Base-by-base conservation (phyloP, 2,113 vertebrate genomes). In the Haplochromis burtoni region DNA sequence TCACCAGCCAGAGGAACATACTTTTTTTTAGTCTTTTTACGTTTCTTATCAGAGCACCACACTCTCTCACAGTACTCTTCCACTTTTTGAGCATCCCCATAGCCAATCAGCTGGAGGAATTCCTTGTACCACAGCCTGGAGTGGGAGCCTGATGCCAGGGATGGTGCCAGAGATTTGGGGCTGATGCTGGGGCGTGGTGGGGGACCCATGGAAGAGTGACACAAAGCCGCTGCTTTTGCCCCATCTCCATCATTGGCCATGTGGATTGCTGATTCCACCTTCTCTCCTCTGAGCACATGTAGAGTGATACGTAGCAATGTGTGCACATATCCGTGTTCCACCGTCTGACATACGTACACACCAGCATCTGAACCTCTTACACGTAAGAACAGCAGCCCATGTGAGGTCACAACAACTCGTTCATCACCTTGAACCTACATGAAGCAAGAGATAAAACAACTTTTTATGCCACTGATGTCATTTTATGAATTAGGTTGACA, bases 31-130 rank as follows among this genome's bases (percentile, higher is more conserved):
- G 96, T 95, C 96, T 98, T 98, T 97, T 97, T 98, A 79, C 97
- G 97, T 90, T 97, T 98, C 89, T 97, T 98, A 49, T 98, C 98
- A 1, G 97, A 96, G 90, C 99, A 99, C 99, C 99, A 99, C 33
- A 99, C 97, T 93, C 97, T 97, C 95, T 99, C 98, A 71, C 99
- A 99, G 92, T 99, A 99, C 92, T 99, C 98, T 81, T 99, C 99
- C 33, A 99, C 98, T 47, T 96, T 95, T 91, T 98, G 97, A 91
- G 99, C 98, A 89, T 99, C 98, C 88, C 97, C 98, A 10, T 99
- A 98, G 79, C 98, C 99, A 83, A 99, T 98, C 35, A 99, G 92
- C 93, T 99, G 98, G 83, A 99, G 96, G 90, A 99, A 98, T 79
- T 99, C 98, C 84, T 99, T 99, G 92, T 99, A 99, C 98, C 99